phyloP scores from a whole-genome alignment of 2,888 invertebrate species.

The Metalampra italica region DNA sequence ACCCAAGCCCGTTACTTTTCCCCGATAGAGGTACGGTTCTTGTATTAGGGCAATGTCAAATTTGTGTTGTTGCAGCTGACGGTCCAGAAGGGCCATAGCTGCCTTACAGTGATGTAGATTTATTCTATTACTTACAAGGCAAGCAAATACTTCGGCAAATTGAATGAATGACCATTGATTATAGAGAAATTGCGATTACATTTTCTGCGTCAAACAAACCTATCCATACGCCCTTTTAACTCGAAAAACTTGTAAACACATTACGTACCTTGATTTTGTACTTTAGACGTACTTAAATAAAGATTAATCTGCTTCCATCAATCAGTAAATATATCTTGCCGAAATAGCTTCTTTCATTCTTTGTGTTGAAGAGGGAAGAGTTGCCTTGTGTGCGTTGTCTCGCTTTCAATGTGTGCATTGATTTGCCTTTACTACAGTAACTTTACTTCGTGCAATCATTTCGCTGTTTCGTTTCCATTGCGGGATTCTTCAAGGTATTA shows the following conservation, averaged over 20 bases:
- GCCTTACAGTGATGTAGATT: no score
- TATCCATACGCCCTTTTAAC: not conserved
- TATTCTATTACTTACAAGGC: no score
- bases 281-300: constrained; percentile 11
- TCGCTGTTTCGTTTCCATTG: constrained; percentile 10
- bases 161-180: not conserved
- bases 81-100: no score
- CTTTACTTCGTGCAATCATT: not conserved
- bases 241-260: not conserved
- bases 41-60: no score
- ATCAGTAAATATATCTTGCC: constrained; percentile 34
- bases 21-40: no score
- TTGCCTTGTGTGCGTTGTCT: constrained; percentile 28
- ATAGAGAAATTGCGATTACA: not conserved
- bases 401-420: constrained; percentile 22
- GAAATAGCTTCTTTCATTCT: constrained; percentile 43
- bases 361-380: constrained; percentile 28
- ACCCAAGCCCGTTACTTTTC: no score
- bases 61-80: no score
- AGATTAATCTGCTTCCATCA: constrained; percentile 24
- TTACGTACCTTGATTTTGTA: not conserved
- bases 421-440: constrained; percentile 13
- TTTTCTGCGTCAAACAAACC: not conserved
- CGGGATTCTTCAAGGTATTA: not conserved
- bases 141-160: not conserved